phyloP scores from a whole-genome alignment of 1,140 invertebrate genomes.

The Plutomurus gul region DNA sequence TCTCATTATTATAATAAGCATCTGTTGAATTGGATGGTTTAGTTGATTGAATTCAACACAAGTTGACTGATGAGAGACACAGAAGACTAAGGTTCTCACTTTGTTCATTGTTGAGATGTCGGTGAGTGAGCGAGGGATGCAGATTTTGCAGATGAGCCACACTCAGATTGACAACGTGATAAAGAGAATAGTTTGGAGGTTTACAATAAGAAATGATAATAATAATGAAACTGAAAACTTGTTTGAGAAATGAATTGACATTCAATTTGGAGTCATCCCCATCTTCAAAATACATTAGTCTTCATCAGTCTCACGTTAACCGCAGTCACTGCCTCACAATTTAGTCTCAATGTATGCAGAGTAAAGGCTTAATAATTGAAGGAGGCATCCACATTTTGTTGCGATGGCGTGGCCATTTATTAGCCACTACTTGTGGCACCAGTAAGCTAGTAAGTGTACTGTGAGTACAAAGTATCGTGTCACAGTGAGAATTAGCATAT shows the following conservation, averaged over 20 bases:
- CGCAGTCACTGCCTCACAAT: neutral
- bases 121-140: neutral
- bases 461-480: no score
- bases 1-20: no score
- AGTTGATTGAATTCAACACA: no score
- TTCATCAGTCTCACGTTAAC: neutral
- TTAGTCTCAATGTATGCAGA: no score
- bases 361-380: no score
- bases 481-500: no score
- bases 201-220: neutral
- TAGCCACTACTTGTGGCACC: no score
- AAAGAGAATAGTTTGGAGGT: neutral
- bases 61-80: constrained; percentile 10
- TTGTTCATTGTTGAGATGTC: neutral
- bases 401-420: no score
- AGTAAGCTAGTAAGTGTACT: no score
- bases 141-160: neutral
- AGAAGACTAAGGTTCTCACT: constrained; percentile 30
- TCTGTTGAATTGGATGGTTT: no score
- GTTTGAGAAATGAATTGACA: neutral
- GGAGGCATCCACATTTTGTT: no score
- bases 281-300: neutral
- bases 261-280: no score
- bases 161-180: neutral
- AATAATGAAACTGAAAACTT: neutral